Evolutionary conservation across 2,797 vertebrate genomes (phyloP), one percentile per base, ranked within the genome.

Genomic region (Alosa sapidissima): DNA sequence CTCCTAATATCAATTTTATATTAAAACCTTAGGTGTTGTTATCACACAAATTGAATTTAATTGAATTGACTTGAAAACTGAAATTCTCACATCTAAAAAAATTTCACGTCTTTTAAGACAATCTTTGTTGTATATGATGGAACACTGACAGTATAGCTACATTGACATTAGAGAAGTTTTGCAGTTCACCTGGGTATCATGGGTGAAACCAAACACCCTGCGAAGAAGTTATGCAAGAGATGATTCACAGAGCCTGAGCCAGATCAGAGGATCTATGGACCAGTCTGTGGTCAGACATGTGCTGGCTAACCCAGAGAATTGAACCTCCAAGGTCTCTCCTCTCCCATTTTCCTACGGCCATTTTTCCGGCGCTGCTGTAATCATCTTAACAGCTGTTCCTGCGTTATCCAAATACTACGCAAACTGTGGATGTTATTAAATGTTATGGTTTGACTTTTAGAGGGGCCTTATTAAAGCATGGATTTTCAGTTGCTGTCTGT

Each of bases 401-500:
- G 58, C 49, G 51, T 88, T 88, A 88, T 88, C 87, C 85, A 84
- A 21, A 33, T 87, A 88, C 89, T 90, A 87, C 84, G 88, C 88
- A 90, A 88, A 87, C 83, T 84, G 82, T 89, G 86, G 84, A 88
- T 89, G 13, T 45, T 47, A 45, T 45, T 47, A 78, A 78, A 78
- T n/a, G 72, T 47, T 47, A 78, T 47, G 72, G 72, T 47, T 78
- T 78, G 36, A 78, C 72, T 78, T 78, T 78, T 47, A 47, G 16
- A 78, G 72, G 41, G 16, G 72, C 41, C 72, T 45, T 78, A 78
- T 47, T 78, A 78, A 19, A 78, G 41, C 16, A 7, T 78, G 72
- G 72, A 5, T 47, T 78, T 78, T 78, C 36, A 47, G 72, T 78
- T n/a, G 36, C 72, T 78, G 72, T 78, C 72, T 3, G 19, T 78